These are phyloP conservation scores for Netelia fuscicornis DNA, from an alignment of 2,888 invertebrate genomes.

Conservation along the genomic window DNA sequence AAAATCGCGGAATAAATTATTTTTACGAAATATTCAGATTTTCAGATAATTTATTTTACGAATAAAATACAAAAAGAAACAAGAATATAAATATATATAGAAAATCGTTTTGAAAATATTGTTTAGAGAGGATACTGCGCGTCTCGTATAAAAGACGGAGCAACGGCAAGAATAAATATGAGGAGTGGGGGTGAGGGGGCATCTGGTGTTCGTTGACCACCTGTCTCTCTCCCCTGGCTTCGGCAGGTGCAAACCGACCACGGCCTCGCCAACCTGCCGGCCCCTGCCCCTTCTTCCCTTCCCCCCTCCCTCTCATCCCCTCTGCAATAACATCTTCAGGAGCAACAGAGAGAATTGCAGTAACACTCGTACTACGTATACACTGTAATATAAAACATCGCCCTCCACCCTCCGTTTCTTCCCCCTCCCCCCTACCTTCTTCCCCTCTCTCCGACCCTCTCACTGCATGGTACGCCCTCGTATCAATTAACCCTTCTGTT, in stretches of 20 bases:
- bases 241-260: slow-evolving; percentile 81
- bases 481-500: slow-evolving; percentile 81
- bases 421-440: background rate
- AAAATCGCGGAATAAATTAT: too few relatives aligned
- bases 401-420: slow-evolving; percentile 10
- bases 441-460: background rate
- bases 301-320: background rate
- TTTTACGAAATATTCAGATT: background rate
- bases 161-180: slow-evolving; percentile 2
- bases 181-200: slow-evolving; percentile 63
- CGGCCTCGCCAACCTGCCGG: slow-evolving; percentile 63
- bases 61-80: background rate
- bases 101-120: background rate
- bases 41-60: background rate
- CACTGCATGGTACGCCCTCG: slow-evolving; percentile 50
- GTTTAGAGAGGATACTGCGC: background rate
- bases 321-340: slow-evolving; percentile 37
- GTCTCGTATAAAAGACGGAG: background rate
- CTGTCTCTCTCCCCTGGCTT: slow-evolving; percentile 72
- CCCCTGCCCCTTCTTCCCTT: slow-evolving; percentile 6
- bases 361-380: slow-evolving; percentile 44
- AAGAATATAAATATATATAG: background rate
- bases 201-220: slow-evolving; percentile 80
- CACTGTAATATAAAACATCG: slow-evolving; percentile 1
- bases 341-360: slow-evolving; percentile 50